Conservation (phyloP, 2,888 invertebrate species). For the Ophonus ardosiacus region DNA sequence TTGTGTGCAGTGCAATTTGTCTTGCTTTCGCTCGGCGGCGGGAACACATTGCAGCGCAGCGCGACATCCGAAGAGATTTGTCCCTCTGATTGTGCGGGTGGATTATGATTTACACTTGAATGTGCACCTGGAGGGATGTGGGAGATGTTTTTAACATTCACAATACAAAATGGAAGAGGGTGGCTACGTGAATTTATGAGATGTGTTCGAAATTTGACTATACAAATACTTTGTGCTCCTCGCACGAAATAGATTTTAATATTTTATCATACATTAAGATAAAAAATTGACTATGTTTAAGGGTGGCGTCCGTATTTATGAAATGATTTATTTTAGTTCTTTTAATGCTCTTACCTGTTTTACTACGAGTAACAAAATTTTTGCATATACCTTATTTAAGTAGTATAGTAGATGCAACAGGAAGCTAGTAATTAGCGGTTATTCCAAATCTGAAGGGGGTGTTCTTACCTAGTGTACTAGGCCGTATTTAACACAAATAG, state of each 20-base stretch:
- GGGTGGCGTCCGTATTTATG: neutral
- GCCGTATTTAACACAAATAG: too few relatives aligned
- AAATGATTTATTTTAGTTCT: too few relatives aligned
- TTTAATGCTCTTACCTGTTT: too few relatives aligned
- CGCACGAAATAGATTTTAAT: neutral
- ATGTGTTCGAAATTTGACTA: neutral
- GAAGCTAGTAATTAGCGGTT: too few relatives aligned
- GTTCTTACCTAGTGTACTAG: too few relatives aligned
- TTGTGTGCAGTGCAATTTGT: constrained; percentile 56
- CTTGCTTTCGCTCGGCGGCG: constrained; percentile 44
- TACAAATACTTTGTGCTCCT: neutral
- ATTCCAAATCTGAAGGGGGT: too few relatives aligned
- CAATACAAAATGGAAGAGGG: neutral
- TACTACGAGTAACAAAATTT: too few relatives aligned
- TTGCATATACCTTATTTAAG: too few relatives aligned
- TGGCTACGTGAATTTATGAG: neutral
- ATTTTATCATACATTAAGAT: neutral
- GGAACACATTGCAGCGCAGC: constrained; percentile 2
- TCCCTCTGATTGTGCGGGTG: constrained; percentile 24
- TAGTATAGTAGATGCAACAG: too few relatives aligned
- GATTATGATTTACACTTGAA: constrained; percentile 31
- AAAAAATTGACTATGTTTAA: neutral
- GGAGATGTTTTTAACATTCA: neutral
- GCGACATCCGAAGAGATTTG: neutral
- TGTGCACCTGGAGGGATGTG: neutral